phyloP scores from a whole-genome alignment of 2,797 vertebrate genomes.

The Miichthys miiuy region DNA sequence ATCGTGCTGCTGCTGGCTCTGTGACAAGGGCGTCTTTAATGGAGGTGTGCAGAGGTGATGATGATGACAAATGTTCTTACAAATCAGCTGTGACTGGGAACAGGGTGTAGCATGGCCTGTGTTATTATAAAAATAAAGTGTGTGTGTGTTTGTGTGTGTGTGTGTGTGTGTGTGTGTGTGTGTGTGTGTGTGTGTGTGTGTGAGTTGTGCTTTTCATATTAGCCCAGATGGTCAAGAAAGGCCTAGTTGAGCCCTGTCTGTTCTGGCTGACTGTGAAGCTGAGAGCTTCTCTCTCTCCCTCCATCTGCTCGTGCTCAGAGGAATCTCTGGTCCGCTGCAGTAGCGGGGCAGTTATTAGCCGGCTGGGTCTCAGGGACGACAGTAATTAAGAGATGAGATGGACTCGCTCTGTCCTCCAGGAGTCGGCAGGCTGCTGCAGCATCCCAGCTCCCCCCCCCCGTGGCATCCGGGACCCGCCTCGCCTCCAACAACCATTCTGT shows the following conservation, averaged over 20 bases:
- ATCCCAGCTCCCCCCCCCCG: neutral
- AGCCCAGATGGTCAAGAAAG: conserved; percentile 71
- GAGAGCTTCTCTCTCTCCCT: conserved; percentile 65
- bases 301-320: conserved; percentile 71
- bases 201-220: conserved; percentile 42
- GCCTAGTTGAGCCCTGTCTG: conserved; percentile 71
- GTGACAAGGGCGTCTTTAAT: conserved; percentile 42
- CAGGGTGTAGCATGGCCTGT: conserved; percentile 43
- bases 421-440: conserved; percentile 54
- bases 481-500: conserved; percentile 44
- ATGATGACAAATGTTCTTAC: conserved; percentile 67
- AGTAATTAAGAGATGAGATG: conserved; percentile 80
- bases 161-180: conserved; percentile 15
- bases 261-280: conserved; percentile 53
- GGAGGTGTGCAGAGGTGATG: conserved; percentile 44
- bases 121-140: conserved; percentile 65
- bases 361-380: conserved; percentile 66
- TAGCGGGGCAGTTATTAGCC: conserved; percentile 69
- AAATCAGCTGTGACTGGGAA: conserved; percentile 67
- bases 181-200: conserved; percentile 27
- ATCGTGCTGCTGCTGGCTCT: neutral
- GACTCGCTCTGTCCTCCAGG: conserved; percentile 60
- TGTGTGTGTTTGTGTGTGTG: conserved; percentile 24
- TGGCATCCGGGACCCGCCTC: conserved; percentile 21
- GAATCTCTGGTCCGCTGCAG: conserved; percentile 53